Base-by-base conservation (phyloP, 2,797 vertebrate genomes). In the Aphelocoma californica region DNA sequence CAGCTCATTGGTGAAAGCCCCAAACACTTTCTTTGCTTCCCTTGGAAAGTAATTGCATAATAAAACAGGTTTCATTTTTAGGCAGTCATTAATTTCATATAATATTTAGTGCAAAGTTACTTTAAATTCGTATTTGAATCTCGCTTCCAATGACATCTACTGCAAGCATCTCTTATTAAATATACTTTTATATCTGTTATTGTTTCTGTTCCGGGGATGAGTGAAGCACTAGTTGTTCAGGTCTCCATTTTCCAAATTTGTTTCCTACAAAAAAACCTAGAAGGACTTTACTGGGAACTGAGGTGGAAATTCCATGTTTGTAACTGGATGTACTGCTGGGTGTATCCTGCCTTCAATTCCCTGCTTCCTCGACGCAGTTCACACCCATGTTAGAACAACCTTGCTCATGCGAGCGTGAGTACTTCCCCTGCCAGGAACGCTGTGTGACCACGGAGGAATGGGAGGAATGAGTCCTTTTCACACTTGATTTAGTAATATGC, bases 401-500 rank as follows among this genome's bases (percentile, higher is more conserved):
- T 88, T 8, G 1, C 45, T 83, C 79, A 19, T 16, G 13, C 57
- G 14, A 48, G 36, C 2, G 0, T 54, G 61, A 34, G 54, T 25
- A 19, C 47, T 64, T 75, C 58, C 29, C 13, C 58, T 64, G 66
- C 58, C 6, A 56, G 88, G 91, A 91, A 90, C 2, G 1, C 29
- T n/a, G 21, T 1, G 15, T 88, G 92, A 72, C 65, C 70, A 15
- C 0, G 3, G 26, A 57, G 73, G 54, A 97, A 91, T 36, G 82
- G 69, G 24, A 93, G 31, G 75, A 93, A 95, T 90, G 89, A 91
- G 54, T 20, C 32, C n/a, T 60, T 60, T 66, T 84, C 80, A 84
- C 19, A 2, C 40, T 70, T 0, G 0, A 16, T 88, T 90, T 88
- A 40, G 77, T 66, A 96, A 94, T 93, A 36, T 31, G 32, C 62